Evolutionary conservation across 2,113 vertebrate genomes (phyloP), one percentile per base, ranked within the genome.

Genomic region (Chloropsis hardwickii): DNA sequence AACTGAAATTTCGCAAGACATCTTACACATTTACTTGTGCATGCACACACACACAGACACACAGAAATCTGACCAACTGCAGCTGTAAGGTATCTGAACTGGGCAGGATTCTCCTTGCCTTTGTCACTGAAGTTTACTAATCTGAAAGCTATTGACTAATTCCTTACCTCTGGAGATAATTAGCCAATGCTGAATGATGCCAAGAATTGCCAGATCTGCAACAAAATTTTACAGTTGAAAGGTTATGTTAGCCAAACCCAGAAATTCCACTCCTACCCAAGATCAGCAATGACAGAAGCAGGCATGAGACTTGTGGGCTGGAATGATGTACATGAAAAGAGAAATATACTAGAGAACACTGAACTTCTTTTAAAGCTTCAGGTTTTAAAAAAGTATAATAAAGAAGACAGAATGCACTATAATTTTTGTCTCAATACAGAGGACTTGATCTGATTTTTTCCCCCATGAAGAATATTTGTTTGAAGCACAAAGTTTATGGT

Each of bases 1-100:
- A 58, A 37, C 20, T 20, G 17, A 66, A 79, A 53, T 62, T 11
- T 62, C 24, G 35, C 3, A 18, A 39, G 20, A 11, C 20, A 28
- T 35, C 24, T 60, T 61, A 12, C 31, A 19, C 2, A 14, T 22
- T 39, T 70, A 14, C 25, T 22, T 1, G 7, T 15, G 12, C 50
- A 57, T 2, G 6, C 19, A 70, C 1, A 1, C 5, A 24, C 5
- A 14, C 14, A 17, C 9, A 11, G 2, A 47, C 3, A n/a, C 1
- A 15, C 18, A 40, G 37, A 66, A 25, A 3, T 39, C 37, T 81
- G 29, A 77, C 10, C 7, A 40, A 9, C 2, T 48, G 29, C 22
- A 70, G 5, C n/a, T 37, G 9, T 33, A 70, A 71, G 2, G 10
- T 33, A 14, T 6, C 6, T 5, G 11, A 35, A 65, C 9, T 65